These are phyloP conservation scores for Pherbina coryleti DNA, from an alignment of 2,888 invertebrate genomes.

Conservation along the genomic window DNA sequence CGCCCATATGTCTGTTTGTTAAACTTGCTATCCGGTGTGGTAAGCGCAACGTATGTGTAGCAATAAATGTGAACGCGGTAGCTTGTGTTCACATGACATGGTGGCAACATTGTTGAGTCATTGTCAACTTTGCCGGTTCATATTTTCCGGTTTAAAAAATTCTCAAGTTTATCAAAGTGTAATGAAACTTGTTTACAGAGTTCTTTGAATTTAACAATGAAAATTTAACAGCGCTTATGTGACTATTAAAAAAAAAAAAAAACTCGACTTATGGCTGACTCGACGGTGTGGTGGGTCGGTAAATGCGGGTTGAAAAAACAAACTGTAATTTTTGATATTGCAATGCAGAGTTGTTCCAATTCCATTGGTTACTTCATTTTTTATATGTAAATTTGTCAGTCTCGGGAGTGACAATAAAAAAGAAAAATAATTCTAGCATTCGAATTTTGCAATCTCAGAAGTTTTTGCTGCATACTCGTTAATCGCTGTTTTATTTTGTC, in stretches of 20 bases:
- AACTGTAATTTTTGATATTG: no score
- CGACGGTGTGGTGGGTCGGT: background rate
- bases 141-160: background rate
- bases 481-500: no score
- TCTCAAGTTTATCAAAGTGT: background rate
- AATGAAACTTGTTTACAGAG: background rate
- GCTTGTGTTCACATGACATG: background rate
- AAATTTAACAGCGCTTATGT: background rate
- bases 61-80: background rate
- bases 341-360: no score
- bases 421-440: no score
- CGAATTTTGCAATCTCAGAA: no score
- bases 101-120: slow-evolving; percentile 11
- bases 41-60: background rate
- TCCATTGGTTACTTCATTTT: no score
- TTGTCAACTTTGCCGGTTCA: slow-evolving; percentile 17
- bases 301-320: background rate
- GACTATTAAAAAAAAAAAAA: background rate
- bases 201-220: background rate
- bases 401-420: no score
- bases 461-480: no score
- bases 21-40: no score
- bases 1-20: background rate
- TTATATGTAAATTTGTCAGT: no score
- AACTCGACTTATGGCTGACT: background rate